phyloP scores from a whole-genome alignment of 2,888 invertebrate genomes.

The Glaucopsyche alexis region DNA sequence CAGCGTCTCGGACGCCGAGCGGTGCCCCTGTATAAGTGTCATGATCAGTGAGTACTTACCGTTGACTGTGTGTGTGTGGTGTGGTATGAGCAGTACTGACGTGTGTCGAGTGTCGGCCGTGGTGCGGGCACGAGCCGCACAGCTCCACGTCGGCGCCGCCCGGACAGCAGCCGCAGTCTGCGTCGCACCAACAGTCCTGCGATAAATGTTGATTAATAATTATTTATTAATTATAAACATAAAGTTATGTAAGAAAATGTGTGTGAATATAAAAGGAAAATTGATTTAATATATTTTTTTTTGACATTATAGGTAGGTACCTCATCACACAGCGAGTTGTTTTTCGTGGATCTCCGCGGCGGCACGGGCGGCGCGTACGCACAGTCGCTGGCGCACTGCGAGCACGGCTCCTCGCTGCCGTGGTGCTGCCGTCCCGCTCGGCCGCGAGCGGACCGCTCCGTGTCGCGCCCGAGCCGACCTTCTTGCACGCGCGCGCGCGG shows the following conservation, averaged over 20 bases:
- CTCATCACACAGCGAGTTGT: constrained; percentile 43
- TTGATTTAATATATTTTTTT: neutral
- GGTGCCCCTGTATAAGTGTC: neutral
- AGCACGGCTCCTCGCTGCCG: constrained; percentile 17
- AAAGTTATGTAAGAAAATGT: neutral
- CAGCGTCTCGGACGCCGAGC: neutral
- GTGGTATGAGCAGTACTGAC: neutral
- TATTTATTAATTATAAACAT: neutral
- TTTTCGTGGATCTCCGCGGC: constrained; percentile 47
- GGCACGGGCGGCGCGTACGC: constrained; percentile 50
- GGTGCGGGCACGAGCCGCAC: neutral
- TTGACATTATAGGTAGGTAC: constrained; percentile 42
- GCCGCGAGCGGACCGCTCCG: constrained; percentile 18
- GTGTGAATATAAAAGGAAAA: neutral
- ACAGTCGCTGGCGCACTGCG: constrained; percentile 46
- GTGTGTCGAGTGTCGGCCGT: neutral
- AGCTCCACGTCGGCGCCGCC: neutral
- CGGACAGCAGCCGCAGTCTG: neutral
- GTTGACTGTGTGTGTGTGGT: too few species aligned
- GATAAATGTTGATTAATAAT: neutral
- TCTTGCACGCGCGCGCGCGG: constrained; percentile 35
- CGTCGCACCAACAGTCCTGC: neutral
- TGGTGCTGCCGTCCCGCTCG: constrained; percentile 39
- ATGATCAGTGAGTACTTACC: too few species aligned
- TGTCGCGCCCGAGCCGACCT: constrained; percentile 40